A percentile compares a stretch with the other conserved stretches of the same genome.
Conservation (phyloP, 1,140 invertebrate genomes). For the Brachionus calyciflorus region DNA sequence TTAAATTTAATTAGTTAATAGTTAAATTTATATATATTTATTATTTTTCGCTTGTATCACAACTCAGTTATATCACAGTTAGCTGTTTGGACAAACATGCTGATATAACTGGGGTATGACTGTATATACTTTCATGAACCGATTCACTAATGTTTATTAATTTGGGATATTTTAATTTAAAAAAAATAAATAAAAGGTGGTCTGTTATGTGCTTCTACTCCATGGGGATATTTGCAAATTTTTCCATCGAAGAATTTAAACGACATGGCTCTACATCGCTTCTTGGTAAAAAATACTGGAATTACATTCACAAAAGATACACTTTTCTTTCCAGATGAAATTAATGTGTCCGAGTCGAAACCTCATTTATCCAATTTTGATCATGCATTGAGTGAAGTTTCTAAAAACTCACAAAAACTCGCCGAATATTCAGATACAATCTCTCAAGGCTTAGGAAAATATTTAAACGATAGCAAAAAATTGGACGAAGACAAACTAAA, state of each 20-base stretch:
- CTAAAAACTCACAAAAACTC: background rate
- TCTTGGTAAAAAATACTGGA: background rate
- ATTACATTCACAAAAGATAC: background rate
- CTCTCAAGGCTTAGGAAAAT: background rate
- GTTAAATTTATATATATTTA: too few relatives aligned
- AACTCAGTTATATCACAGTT: too few relatives aligned
- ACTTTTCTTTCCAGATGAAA: background rate
- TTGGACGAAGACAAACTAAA: background rate
- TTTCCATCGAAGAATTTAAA: background rate
- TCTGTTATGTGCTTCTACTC: constrained; percentile 1
- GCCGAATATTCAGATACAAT: background rate
- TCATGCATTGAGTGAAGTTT: background rate
- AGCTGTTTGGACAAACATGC: too few relatives aligned
- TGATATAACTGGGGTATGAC: too few relatives aligned
- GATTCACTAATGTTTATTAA: too few relatives aligned
- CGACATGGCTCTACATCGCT: constrained; percentile 4
- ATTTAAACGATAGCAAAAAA: background rate
- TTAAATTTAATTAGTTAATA: too few relatives aligned
- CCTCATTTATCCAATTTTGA: constrained; percentile 6
- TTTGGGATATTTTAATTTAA: too few relatives aligned
- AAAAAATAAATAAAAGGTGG: too few relatives aligned
- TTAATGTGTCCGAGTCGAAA: background rate
- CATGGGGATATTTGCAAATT: constrained; percentile 33
- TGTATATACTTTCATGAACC: too few relatives aligned
- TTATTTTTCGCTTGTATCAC: too few relatives aligned